phyloP scores from a whole-genome alignment of 2,113 vertebrate genomes.

The Leucopsar rothschildi region DNA sequence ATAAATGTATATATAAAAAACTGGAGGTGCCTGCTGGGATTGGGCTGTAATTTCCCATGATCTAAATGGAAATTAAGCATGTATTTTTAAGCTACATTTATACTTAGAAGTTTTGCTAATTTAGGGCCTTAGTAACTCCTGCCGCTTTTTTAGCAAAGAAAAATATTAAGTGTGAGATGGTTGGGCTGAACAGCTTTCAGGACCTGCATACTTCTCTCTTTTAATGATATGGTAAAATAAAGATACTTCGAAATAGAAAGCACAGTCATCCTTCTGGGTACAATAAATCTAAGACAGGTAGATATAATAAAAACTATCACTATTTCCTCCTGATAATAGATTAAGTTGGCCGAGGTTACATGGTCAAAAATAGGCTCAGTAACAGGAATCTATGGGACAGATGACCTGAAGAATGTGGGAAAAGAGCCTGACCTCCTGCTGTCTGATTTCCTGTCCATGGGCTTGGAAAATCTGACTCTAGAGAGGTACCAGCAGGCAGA shows the following conservation, averaged over 20 bases:
- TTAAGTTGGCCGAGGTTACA: not conserved
- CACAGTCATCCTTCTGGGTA: constrained; percentile 8
- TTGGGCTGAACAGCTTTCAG: not conserved
- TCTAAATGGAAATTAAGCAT: not conserved
- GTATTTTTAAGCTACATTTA: not conserved
- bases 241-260: constrained; percentile 36
- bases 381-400: not conserved
- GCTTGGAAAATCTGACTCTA: not conserved
- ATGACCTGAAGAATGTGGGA: not conserved
- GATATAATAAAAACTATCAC: not conserved
- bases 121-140: not conserved
- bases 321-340: constrained; percentile 10
- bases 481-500: not conserved
- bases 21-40: not conserved
- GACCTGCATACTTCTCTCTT: not conserved
- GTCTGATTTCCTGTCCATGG: not conserved
- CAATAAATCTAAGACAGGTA: constrained; percentile 49
- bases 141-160: not conserved
- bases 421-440: not conserved
- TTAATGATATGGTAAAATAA: constrained; percentile 13
- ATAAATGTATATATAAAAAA: not conserved
- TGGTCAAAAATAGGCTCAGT: not conserved
- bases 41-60: constrained; percentile 1
- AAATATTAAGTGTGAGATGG: not conserved
- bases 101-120: not conserved